Percentiles rank a stretch among this genome's conserved stretches.
phyloP scores from a whole-genome alignment of 1,140 invertebrate genomes.

The Adelges cooleyi region DNA sequence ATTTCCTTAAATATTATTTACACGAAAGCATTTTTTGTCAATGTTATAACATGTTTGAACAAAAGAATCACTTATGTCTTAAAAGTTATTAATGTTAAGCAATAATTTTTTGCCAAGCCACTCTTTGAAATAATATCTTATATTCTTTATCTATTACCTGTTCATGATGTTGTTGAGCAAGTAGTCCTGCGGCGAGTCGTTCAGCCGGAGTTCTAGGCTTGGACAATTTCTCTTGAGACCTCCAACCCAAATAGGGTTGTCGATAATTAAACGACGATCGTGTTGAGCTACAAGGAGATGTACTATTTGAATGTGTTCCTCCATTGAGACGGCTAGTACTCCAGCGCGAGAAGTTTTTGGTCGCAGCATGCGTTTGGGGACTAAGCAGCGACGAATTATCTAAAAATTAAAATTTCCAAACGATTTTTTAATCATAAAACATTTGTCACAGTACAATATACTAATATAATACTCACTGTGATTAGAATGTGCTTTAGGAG shows the following conservation, averaged over 20 bases:
- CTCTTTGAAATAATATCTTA: too few relatives aligned
- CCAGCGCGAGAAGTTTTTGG: conserved; percentile 59
- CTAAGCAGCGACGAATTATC: conserved; percentile 14
- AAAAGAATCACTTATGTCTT: too few relatives aligned
- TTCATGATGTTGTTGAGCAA: conserved; percentile 40
- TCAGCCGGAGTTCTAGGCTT: conserved; percentile 72
- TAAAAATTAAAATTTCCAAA: too few relatives aligned
- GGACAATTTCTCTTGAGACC: conserved; percentile 63
- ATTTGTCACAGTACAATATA: too few relatives aligned
- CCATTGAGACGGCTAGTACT: conserved; percentile 74
- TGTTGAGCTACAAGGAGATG: conserved; percentile 51
- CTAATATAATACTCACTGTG: conserved; percentile 1
- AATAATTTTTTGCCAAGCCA: too few relatives aligned
- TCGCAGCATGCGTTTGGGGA: conserved; percentile 38
- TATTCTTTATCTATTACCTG: too few relatives aligned
- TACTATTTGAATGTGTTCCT: conserved; percentile 42
- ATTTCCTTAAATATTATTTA: too few relatives aligned
- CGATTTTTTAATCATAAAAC: too few relatives aligned
- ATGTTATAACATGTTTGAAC: too few relatives aligned
- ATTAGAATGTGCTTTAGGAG: conserved; percentile 30
- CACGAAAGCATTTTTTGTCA: too few relatives aligned
- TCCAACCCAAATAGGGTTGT: conserved; percentile 77
- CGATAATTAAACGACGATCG: conserved; percentile 53
- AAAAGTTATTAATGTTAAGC: too few relatives aligned
- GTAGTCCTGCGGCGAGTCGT: conserved; percentile 47